Evolutionary conservation across 2,888 invertebrate genomes (phyloP).

Genomic region (Melanostoma mellinum): DNA sequence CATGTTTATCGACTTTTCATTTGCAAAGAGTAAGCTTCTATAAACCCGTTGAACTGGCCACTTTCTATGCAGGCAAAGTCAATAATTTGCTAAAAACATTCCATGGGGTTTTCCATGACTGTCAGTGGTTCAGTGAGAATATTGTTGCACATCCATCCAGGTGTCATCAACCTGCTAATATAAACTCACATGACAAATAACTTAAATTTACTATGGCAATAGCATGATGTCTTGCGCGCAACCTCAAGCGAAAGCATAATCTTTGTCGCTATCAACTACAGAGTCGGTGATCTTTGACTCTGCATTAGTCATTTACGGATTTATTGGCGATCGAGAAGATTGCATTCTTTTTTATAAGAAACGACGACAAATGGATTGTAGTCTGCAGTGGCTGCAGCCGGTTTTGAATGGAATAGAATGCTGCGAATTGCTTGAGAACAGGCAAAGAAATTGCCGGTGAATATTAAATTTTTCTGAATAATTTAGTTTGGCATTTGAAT

Average conservation of each 20-base stretch:
- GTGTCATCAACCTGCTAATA: slow-evolving; percentile 61
- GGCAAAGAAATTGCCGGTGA: too few relatives aligned
- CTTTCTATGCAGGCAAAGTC: slow-evolving; percentile 33
- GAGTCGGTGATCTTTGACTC: slow-evolving; percentile 58
- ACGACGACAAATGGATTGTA: slow-evolving; percentile 23
- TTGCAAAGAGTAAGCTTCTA: slow-evolving; percentile 38
- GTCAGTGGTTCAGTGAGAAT: slow-evolving; percentile 19
- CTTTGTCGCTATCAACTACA: slow-evolving; percentile 28
- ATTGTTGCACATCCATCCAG: slow-evolving; percentile 21
- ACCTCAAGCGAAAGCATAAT: slow-evolving; percentile 33
- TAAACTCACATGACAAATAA: slow-evolving; percentile 23
- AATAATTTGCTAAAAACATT: slow-evolving; percentile 46
- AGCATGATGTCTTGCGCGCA: neutral
- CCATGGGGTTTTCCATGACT: slow-evolving; percentile 13
- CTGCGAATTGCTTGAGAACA: neutral
- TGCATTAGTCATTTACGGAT: slow-evolving; percentile 56
- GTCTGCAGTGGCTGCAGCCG: neutral
- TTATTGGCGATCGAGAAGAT: slow-evolving; percentile 39
- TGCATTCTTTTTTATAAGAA: slow-evolving; percentile 1
- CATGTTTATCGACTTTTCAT: slow-evolving; percentile 35
- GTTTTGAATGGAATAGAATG: neutral
- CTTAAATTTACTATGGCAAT: slow-evolving; percentile 34
- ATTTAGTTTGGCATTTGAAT: too few relatives aligned
- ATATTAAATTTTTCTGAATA: too few relatives aligned
- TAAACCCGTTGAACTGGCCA: slow-evolving; percentile 40